A percentile compares a stretch with the other conserved stretches of the same genome.
These are phyloP conservation scores for Nycticryphes semicollaris DNA, from an alignment of 2,113 vertebrate genomes.

Conservation along the genomic window DNA sequence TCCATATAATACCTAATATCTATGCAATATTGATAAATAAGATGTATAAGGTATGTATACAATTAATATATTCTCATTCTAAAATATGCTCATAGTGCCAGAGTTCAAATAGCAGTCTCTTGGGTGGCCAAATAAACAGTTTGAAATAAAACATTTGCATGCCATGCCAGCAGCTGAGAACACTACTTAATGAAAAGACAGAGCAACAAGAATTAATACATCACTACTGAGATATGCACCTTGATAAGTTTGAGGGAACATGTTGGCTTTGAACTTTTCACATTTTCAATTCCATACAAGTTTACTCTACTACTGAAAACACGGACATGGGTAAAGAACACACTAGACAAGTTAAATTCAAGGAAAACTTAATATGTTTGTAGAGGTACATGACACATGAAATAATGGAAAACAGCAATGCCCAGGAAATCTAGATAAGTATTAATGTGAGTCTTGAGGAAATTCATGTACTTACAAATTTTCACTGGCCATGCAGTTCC, in stretches of 20 bases:
- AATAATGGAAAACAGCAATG: conserved; percentile 54
- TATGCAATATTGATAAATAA: not conserved
- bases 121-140: not conserved
- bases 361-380: not conserved
- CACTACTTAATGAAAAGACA: not conserved
- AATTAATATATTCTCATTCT: not conserved
- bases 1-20: not conserved
- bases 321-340: not conserved
- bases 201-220: not conserved
- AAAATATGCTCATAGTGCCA: not conserved
- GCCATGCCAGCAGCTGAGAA: not conserved
- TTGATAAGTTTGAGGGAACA: not conserved
- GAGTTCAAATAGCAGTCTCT: not conserved
- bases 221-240: not conserved
- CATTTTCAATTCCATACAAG: not conserved
- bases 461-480: conserved; percentile 1
- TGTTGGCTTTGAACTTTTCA: not conserved
- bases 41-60: not conserved
- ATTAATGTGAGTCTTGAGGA: not conserved
- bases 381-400: not conserved
- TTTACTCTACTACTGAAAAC: conserved; percentile 7
- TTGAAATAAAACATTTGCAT: not conserved
- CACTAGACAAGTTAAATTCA: not conserved
- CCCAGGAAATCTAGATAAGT: not conserved
- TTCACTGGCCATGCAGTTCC: conserved; percentile 3